Base-by-base conservation (phyloP, 2,888 invertebrate genomes). In the Ennomos erosarius region DNA sequence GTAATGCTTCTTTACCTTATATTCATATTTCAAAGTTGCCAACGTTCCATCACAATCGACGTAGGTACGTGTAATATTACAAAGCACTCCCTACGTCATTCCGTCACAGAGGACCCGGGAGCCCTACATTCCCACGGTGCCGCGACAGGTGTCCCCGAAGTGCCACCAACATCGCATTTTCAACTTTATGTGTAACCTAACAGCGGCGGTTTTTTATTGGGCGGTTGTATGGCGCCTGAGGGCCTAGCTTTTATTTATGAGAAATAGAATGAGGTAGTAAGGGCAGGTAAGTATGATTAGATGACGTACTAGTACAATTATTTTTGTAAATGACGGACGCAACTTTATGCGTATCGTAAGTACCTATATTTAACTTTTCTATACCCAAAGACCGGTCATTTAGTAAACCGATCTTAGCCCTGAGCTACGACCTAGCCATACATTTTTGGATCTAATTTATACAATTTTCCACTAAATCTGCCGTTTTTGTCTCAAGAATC, bases 111-210 rank as follows among this genome's bases (percentile, higher is more conserved):
- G 56, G 59, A 6, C 26, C 49, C 57, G 69, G 33, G 36, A 58
- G 56, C 49, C 54, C 46, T 53, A 54, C 65, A 71, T 84, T 84
- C 84, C 84, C 84, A 85, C 84, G 83, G 75, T 73, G 54, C n/a
- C 34, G 37, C 60, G 76, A 85, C 84, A 85, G 84, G 84, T 84
- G 84, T 75, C 72, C 40, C 43, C 46, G 13, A 46, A 39, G 26
- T 26, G 6, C 26, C 26, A 26, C 6, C 36, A 11, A 10, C 34
- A 35, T 37, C 10, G 13, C 8, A 58, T 36, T 61, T 35, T 43
- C 37, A 13, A 60, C 62, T 48, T 42, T 64, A 53, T 3, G 0
- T 0, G 0, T 11, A 10, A 2, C 0, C 0, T 26, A 1, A n/a
- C 48, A 63, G 36, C 39, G 57, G 33, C 42, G 8, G 10, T 53